Conservation (phyloP, 1,140 invertebrate species). For the Eumeta japonica region DNA sequence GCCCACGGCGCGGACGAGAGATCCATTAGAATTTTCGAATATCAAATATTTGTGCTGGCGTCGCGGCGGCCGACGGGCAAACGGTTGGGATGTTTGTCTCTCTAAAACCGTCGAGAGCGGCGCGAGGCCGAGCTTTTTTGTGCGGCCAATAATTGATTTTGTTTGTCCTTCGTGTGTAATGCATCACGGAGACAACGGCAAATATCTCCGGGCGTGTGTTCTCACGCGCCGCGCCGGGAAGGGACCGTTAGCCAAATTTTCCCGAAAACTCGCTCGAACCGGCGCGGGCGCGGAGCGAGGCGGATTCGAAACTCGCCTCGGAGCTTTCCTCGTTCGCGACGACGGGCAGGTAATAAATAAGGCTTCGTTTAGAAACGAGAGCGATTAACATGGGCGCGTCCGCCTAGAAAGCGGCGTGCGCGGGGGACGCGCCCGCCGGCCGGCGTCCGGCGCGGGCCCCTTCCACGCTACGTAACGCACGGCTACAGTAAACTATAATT, state of each 20-base stretch:
- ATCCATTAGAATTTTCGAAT: conserved; percentile 56
- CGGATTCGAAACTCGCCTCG: conserved; percentile 48
- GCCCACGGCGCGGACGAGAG: no score
- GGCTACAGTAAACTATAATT: no score
- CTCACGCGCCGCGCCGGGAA: conserved; percentile 19
- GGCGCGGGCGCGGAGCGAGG: no score
- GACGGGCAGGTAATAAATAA: conserved; percentile 50
- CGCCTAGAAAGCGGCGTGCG: conserved; percentile 38
- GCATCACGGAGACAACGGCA: conserved; percentile 31
- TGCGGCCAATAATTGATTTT: conserved; percentile 52
- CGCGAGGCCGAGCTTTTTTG: conserved; percentile 48
- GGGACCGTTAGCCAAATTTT: conserved; percentile 10
- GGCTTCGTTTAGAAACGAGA: conserved; percentile 53
- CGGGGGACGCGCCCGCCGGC: background rate
- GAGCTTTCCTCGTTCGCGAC: conserved; percentile 49
- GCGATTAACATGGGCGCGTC: conserved; percentile 55
- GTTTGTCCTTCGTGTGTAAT: conserved; percentile 37
- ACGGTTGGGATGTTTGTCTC: conserved; percentile 54
- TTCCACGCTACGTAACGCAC: no score
- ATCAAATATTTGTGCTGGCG: conserved; percentile 53
- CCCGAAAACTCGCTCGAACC: no score
- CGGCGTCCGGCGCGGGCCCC: no score
- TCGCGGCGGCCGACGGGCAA: conserved; percentile 47
- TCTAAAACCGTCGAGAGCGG: conserved; percentile 45
- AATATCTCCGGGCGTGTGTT: conserved; percentile 31